These are phyloP conservation scores for Tachysurus vachellii DNA, from an alignment of 2,113 vertebrate species.

Conservation along the genomic window DNA sequence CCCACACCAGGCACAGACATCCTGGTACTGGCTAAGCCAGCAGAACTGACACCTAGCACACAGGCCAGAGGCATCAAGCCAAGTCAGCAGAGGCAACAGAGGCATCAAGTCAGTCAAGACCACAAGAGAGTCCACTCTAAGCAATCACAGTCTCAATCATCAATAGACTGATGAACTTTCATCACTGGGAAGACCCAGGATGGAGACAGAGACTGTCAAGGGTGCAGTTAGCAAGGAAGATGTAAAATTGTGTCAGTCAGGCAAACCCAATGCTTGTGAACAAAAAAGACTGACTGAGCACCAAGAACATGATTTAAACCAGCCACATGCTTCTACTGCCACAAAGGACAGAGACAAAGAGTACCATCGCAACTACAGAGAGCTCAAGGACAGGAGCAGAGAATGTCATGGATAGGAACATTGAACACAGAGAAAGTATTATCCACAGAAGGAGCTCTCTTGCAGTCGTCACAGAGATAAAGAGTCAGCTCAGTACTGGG, in stretches of 20 bases:
- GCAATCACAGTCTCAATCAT: constrained; percentile 28
- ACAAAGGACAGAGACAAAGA: constrained; percentile 66
- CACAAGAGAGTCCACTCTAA: constrained; percentile 43
- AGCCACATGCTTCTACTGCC: constrained; percentile 47
- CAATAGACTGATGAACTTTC: constrained; percentile 33
- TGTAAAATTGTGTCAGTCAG: constrained; percentile 45
- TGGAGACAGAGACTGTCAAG: not conserved
- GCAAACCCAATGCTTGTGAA: constrained; percentile 53
- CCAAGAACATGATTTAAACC: constrained; percentile 47
- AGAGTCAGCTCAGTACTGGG: constrained; percentile 66
- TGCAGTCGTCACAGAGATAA: constrained; percentile 70
- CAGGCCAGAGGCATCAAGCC: too few relatives aligned
- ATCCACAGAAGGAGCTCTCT: constrained; percentile 68
- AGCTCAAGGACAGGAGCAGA: constrained; percentile 63
- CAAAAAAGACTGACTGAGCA: constrained; percentile 43
- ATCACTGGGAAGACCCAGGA: constrained; percentile 32
- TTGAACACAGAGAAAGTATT: constrained; percentile 51
- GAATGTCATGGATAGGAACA: constrained; percentile 68
- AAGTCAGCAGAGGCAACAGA: too few relatives aligned
- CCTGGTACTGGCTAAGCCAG: not conserved
- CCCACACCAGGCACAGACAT: too few relatives aligned
- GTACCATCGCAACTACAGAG: constrained; percentile 59
- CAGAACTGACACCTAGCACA: not conserved
- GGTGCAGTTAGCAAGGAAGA: constrained; percentile 46
- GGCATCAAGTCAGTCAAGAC: not conserved